Evolutionary conservation across 2,113 vertebrate genomes (phyloP), one percentile per base, ranked within the genome.

Genomic region (Acrocephalus arundinaceus): DNA sequence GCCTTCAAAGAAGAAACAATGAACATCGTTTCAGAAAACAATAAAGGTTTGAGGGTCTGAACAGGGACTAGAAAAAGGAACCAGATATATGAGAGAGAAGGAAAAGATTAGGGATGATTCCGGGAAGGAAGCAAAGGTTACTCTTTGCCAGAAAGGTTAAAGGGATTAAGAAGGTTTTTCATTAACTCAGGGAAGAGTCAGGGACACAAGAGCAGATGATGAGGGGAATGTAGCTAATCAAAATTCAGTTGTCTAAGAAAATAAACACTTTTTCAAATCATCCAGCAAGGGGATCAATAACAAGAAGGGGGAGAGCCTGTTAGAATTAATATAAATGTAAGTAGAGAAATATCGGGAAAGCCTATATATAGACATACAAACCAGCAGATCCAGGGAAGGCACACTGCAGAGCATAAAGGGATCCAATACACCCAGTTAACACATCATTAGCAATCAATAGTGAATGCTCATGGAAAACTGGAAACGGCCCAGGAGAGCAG

Each of bases 171-270:
- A 66, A 73, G n/a, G 73, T 52, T 96, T 96, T 93, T 63, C 9
- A 80, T 67, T 48, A 80, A 74, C 16, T 51, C 43, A 30, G 79
- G 80, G 67, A 89, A 88, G 83, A 73, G 18, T 41, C 72, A 49
- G 62, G 72, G 61, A 72, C 46, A 62, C 37, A 85, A 46, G 41
- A 86, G 55, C 33, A 81, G 61, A 4, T 61, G 72, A 75, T 55
- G 52, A 84, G 41, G 58, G 48, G 58, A 65, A 54, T 39, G 57
- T 22, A 63, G 39, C 33, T 79, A 49, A 75, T 54, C 79, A 96
- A 95, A 96, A 93, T 93, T 93, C 83, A 92, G 62, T 87, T 89
- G 43, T 24, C 65, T 68, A 20, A 82, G 65, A 87, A 90, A 95
- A 86, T 30, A 52, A 84, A 61, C 49, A 54, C 41, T 52, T 80